Evolutionary conservation across 2,888 invertebrate species (phyloP).

Genomic region (Archips xylosteana): DNA sequence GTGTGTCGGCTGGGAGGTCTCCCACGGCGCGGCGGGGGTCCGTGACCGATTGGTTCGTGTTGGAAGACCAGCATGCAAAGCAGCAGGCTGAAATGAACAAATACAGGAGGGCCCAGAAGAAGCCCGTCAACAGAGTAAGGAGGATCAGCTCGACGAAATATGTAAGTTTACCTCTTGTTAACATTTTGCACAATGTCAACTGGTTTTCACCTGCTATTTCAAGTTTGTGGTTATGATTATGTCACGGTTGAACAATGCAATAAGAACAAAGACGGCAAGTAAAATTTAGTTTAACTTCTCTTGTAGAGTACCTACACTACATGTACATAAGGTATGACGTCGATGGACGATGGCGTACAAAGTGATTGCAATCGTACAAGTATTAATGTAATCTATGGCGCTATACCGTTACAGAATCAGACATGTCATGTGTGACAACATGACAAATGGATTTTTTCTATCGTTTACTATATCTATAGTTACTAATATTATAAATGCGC

Average conservation of each 20-base stretch:
- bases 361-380: too few relatives aligned
- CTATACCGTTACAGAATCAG: too few relatives aligned
- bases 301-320: background rate
- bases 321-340: background rate
- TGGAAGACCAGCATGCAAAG: slow-evolving; percentile 63
- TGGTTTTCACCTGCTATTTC: background rate
- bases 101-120: slow-evolving; percentile 72
- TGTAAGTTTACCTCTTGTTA: slow-evolving; percentile 63
- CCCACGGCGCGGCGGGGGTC: slow-evolving; percentile 69
- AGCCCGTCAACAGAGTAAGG: slow-evolving; percentile 70
- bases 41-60: slow-evolving; percentile 79
- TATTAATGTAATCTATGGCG: too few relatives aligned
- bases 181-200: background rate
- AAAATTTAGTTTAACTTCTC: background rate
- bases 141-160: slow-evolving; percentile 82
- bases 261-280: background rate
- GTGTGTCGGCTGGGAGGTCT: slow-evolving; percentile 49
- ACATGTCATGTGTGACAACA: too few relatives aligned
- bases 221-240: background rate
- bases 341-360: too few relatives aligned
- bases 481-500: too few relatives aligned
- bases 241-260: background rate
- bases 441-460: too few relatives aligned
- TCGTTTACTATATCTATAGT: too few relatives aligned
- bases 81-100: slow-evolving; percentile 60